Evolutionary conservation across 2,797 vertebrate genomes (phyloP).

Genomic region (Eulemur rubriventer): DNA sequence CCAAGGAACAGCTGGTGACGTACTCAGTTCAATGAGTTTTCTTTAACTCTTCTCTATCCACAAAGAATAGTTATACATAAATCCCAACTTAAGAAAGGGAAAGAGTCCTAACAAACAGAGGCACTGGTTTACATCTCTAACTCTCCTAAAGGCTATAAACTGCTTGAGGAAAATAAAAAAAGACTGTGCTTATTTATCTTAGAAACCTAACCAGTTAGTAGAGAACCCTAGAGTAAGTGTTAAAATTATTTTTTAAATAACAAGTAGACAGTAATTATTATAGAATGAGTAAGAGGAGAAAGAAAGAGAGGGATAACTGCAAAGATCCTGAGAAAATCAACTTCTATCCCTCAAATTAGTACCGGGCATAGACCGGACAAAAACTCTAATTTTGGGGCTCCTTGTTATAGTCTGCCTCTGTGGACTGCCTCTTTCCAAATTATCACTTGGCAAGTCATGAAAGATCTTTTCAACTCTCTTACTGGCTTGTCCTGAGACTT

Average conservation of each 20-base stretch:
- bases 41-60: background rate
- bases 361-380: background rate
- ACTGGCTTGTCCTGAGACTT: background rate
- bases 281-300: background rate
- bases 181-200: background rate
- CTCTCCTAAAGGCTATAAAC: background rate
- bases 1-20: background rate
- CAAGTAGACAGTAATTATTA: background rate
- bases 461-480: background rate
- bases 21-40: background rate
- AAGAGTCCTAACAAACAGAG: background rate
- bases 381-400: background rate
- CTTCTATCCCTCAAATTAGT: background rate
- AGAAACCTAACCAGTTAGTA: background rate
- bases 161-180: background rate
- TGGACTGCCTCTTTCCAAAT: background rate
- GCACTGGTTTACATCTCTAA: background rate
- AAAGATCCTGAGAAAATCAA: background rate
- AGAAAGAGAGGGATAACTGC: background rate
- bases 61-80: background rate
- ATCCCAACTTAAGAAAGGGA: background rate
- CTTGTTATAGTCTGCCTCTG: background rate
- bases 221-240: background rate
- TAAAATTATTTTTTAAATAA: background rate
- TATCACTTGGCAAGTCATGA: background rate